phyloP scores from a whole-genome alignment of 64 coral and sea anemone species.

The Orbicella faveolata region DNA sequence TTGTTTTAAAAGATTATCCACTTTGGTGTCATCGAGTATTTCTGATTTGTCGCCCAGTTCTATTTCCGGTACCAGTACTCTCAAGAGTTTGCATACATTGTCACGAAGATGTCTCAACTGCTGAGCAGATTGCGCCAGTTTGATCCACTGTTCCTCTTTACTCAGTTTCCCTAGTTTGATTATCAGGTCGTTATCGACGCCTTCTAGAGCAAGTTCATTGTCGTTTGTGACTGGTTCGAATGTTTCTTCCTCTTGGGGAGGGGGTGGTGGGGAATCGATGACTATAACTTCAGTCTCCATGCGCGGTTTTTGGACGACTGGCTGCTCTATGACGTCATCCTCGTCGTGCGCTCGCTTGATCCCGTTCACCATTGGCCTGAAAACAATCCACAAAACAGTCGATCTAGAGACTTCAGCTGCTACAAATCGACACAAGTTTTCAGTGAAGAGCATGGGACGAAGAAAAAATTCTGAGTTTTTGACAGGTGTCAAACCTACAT shows the following conservation, averaged over 20 bases:
- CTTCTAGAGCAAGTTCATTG: conserved; percentile 2
- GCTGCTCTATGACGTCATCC: conserved; percentile 29
- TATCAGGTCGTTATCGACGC: conserved; percentile 60
- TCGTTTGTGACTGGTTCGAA: not conserved
- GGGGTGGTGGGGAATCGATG: conserved; percentile 63
- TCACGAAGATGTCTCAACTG: conserved; percentile 64
- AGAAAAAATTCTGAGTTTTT: too few species aligned
- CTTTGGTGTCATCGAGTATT: conserved; percentile 68
- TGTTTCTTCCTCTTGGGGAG: conserved; percentile 7
- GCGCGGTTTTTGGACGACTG: conserved; percentile 28
- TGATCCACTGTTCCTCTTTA: conserved; percentile 61
- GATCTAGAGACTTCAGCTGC: not conserved
- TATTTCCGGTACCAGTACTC: conserved; percentile 78
- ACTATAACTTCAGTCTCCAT: conserved; percentile 64
- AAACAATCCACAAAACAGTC: not conserved
- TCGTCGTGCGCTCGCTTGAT: conserved; percentile 52
- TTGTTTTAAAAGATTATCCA: conserved; percentile 85
- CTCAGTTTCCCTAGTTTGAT: conserved; percentile 49
- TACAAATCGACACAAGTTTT: too few species aligned
- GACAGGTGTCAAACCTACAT: too few species aligned
- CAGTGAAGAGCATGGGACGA: too few species aligned
- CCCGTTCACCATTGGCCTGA: conserved; percentile 38
- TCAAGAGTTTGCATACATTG: conserved; percentile 82
- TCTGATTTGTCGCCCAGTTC: conserved; percentile 70
- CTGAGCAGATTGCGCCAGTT: conserved; percentile 62